Evolutionary conservation across 2,888 invertebrate species (phyloP).

Genomic region (Doris montereyensis): DNA sequence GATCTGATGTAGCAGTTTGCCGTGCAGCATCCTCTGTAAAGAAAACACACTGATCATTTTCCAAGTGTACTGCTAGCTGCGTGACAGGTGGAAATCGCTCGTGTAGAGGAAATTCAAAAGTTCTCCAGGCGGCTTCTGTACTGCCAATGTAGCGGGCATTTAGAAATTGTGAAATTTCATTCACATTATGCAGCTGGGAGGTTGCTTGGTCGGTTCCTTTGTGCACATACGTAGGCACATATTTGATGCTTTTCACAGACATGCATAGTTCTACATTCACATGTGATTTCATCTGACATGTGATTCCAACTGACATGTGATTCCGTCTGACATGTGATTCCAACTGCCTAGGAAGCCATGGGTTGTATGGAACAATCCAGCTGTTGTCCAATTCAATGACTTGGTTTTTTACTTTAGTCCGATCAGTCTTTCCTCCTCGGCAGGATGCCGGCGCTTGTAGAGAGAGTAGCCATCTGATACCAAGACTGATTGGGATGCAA

Average conservation of each 20-base stretch:
- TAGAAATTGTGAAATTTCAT: slow-evolving; percentile 65
- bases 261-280: slow-evolving; percentile 70
- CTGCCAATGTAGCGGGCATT: too few relatives aligned
- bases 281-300: too few relatives aligned
- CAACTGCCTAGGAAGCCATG: slow-evolving; percentile 54
- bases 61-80: slow-evolving; percentile 49
- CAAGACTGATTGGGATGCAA: too few relatives aligned
- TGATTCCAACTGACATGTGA: too few relatives aligned
- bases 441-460: too few relatives aligned
- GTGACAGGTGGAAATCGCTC: slow-evolving; percentile 54
- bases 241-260: slow-evolving; percentile 71
- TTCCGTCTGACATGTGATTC: slow-evolving; percentile 70
- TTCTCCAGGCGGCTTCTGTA: slow-evolving; percentile 69
- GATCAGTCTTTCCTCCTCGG: too few relatives aligned
- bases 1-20: not conserved
- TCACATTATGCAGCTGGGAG: not conserved
- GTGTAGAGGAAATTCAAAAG: slow-evolving; percentile 66
- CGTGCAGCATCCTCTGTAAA: not conserved
- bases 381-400: too few relatives aligned
- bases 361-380: slow-evolving; percentile 48
- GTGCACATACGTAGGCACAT: slow-evolving; percentile 67
- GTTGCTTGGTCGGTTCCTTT: slow-evolving; percentile 63
- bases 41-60: slow-evolving; percentile 14
- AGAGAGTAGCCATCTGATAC: too few relatives aligned
- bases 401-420: too few relatives aligned